Evolutionary conservation across 2,888 invertebrate species (phyloP), one percentile per base, ranked within the genome.

Genomic region (Dolomedes plantarius): DNA sequence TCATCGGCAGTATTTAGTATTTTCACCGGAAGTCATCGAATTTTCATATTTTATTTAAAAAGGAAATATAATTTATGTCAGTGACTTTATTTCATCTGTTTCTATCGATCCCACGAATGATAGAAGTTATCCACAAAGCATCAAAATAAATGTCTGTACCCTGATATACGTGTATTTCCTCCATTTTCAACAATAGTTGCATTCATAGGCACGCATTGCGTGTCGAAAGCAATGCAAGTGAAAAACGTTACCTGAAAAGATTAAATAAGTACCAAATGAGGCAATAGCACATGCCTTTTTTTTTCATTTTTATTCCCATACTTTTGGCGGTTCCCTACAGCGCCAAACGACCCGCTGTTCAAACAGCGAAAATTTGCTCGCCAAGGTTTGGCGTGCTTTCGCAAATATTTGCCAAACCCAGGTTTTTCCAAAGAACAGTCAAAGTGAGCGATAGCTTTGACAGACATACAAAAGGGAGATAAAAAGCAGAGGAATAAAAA

Each of bases 401-500:
- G 36, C 77, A 77, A 77, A 85, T 73, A 85, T 77, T 77, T 85
- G 65, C 77, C 77, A 77, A 73, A 32, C 67, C 46, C 46, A 28
- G 72, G 23, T 11, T 82, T 65, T 71, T 82, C 32, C 28, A 64
- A 19, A 32, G 39, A 74, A 39, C 27, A 74, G 36, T 39, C 32
- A 56, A 29, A 68, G 67, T 81, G 81, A 81, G 41, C 68, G 81
- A 81, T 81, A 74, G 74, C 64, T 74, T 74, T 74, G 68, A 56
- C 74, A 50, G 50, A 19, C 50, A 62, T 67, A 73, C 29, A 67
- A 46, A 32, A 31, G 62, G 23, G 23, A 62, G 62, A 36, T 72
- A 56, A 67, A 69, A 77, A 67, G 64, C 29, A 67, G 67, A 64
- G n/a, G 23, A 72, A 50, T 39, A 39, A 36, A n/a, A 79, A 79